Evolutionary conservation across 2,797 vertebrate genomes (phyloP), one percentile per base, ranked within the genome.

Genomic region (Cyclopterus lumpus): DNA sequence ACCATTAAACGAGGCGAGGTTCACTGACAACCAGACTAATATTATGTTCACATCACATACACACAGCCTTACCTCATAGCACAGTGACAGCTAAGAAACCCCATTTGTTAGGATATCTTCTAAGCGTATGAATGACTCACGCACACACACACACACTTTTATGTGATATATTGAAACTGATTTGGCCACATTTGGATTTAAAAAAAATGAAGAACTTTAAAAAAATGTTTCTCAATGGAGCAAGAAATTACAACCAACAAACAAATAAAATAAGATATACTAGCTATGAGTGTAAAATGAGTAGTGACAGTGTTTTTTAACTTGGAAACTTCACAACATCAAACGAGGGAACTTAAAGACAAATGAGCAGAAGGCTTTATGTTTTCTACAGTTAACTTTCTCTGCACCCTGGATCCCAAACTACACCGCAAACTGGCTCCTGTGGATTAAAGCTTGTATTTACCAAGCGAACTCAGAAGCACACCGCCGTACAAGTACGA

Each of bases 361-460:
- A 88, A 85, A 91, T n/a, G 12, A 80, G 38, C 38, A 40, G 73
- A 67, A 71, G 60, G 71, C 34, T 64, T 71, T 12, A 53, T 4
- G 54, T 73, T 51, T 68, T 44, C 58, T 28, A 22, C 3, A 3
- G 67, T 82, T 82, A 71, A 73, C 77, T 57, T 65, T 73, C 59
- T 79, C 72, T 67, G 69, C 71, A 80, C 60, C 66, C n/a, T 40
- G 67, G 82, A 77, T 61, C 48, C 89, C 86, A 91, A 91, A 92
- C 89, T 89, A 79, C 73, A 89, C 86, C 90, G 91, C 89, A 91
- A 92, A 90, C 78, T 42, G 66, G 9, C 10, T 53, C 8, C 38
- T 1, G 2, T n/a, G 64, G 2, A 9, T 26, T 4, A 0, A 62
- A 59, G 30, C 1, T 12, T 0, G 44, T 46, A 3, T 46, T 46